phyloP scores from a whole-genome alignment of 2,888 invertebrate genomes.

The Eilema griseolum region DNA sequence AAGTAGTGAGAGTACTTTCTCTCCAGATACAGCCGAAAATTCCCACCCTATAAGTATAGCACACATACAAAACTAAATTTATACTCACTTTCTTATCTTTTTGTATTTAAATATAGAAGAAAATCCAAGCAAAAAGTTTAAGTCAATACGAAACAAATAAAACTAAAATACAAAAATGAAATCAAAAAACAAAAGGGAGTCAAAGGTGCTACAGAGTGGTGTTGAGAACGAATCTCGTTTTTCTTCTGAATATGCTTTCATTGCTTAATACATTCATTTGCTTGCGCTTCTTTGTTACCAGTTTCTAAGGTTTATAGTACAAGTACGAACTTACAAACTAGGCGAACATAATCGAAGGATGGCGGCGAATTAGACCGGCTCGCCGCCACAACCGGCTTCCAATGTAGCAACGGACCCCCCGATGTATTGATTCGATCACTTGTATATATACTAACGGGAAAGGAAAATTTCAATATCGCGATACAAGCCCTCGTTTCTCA shows the following conservation, averaged over 20 bases:
- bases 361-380: background rate
- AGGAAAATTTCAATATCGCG: background rate
- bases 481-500: background rate
- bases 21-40: no score
- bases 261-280: background rate
- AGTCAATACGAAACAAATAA: background rate
- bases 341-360: conserved; percentile 1
- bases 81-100: no score
- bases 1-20: no score
- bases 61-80: no score
- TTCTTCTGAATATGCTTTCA: conserved; percentile 1
- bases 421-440: background rate
- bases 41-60: no score
- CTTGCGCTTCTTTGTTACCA: conserved; percentile 4
- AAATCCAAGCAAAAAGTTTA: background rate
- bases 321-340: conserved; percentile 3
- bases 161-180: background rate
- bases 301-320: conserved; percentile 1
- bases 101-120: background rate
- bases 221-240: background rate
- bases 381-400: conserved; percentile 4
- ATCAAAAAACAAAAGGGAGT: background rate
- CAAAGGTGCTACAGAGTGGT: background rate
- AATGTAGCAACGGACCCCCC: conserved; percentile 1
- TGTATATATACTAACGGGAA: background rate